A percentile compares a stretch with the other conserved stretches of the same genome.
phyloP scores from a whole-genome alignment of 1,140 invertebrate genomes.

The Nasonia vitripennis region DNA sequence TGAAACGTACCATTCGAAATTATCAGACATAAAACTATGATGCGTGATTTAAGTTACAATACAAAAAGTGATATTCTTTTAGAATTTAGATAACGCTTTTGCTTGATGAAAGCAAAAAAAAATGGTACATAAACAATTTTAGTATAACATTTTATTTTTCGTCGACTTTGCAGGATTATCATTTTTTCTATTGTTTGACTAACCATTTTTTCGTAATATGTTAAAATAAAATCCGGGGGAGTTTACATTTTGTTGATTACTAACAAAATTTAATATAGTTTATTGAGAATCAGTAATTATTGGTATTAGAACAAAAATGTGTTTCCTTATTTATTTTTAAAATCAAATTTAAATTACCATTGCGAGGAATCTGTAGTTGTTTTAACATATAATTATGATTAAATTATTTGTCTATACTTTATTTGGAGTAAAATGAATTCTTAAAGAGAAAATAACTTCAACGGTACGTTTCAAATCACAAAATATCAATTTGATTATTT shows the following conservation, averaged over 20 bases:
- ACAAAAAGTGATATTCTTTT: too few species aligned
- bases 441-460: not conserved
- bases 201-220: not conserved
- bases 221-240: not conserved
- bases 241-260: not conserved
- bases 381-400: too few species aligned
- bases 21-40: not conserved
- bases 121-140: not conserved
- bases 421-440: not conserved
- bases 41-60: too few species aligned
- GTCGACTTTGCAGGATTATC: not conserved
- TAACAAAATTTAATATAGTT: not conserved
- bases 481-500: conserved; percentile 53
- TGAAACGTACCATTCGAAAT: conserved; percentile 34
- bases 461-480: conserved; percentile 37
- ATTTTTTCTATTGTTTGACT: not conserved
- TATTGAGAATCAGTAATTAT: too few species aligned
- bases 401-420: too few species aligned
- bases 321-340: too few species aligned
- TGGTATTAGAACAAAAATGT: too few species aligned
- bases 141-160: not conserved
- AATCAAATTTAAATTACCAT: too few species aligned
- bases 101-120: not conserved
- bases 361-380: too few species aligned
- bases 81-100: too few species aligned